These are phyloP conservation scores for Masticophis lateralis DNA, from an alignment of 2,797 vertebrate genomes.

Conservation along the genomic window DNA sequence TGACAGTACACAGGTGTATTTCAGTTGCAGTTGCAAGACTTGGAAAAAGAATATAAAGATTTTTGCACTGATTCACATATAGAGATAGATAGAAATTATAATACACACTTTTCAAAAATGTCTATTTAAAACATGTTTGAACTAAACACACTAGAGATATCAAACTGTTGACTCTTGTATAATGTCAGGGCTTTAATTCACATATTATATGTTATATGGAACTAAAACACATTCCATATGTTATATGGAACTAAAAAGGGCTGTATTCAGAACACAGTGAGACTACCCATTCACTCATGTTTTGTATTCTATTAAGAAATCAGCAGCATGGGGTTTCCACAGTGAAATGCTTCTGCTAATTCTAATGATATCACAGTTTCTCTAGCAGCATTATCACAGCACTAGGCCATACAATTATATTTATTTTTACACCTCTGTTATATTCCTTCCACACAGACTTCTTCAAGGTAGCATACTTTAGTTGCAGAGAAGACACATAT, in stretches of 20 bases:
- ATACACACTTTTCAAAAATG: background rate
- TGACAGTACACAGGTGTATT: background rate
- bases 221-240: background rate
- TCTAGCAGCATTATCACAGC: background rate
- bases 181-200: background rate
- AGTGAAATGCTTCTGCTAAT: background rate
- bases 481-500: background rate
- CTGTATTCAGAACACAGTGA: background rate
- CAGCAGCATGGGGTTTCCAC: background rate
- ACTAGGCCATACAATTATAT: background rate
- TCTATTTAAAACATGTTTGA: background rate
- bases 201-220: background rate
- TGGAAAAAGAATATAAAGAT: background rate
- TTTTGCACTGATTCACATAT: background rate
- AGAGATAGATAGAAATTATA: background rate
- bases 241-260: background rate
- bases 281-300: background rate
- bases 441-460: background rate
- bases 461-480: background rate
- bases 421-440: background rate
- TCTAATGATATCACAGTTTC: background rate
- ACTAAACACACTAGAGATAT: rapidly evolving
- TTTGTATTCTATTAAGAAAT: rapidly evolving
- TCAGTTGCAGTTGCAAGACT: background rate
- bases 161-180: rapidly evolving